A percentile compares a stretch with the other conserved stretches of the same genome.
Evolutionary conservation across 2,113 vertebrate species (phyloP).

Genomic region (Prinia subflava): DNA sequence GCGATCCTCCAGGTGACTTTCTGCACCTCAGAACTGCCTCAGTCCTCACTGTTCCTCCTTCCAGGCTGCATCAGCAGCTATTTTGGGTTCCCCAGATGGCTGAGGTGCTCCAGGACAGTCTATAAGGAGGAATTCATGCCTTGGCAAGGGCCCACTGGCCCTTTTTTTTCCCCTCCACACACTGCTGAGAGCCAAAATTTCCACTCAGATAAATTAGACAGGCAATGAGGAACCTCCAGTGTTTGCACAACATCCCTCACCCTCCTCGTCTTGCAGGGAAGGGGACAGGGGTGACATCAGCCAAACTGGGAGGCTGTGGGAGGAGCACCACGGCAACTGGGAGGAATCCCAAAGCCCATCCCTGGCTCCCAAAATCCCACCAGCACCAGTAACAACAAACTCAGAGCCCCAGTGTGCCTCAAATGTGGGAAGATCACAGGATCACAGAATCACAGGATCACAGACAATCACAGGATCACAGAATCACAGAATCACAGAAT

Average conservation of each 20-base stretch:
- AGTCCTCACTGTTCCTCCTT: not conserved
- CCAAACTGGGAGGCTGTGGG: not conserved
- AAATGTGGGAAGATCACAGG: not conserved
- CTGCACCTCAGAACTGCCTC: not conserved
- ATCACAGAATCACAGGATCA: too few relatives aligned
- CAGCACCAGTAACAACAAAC: accelerated
- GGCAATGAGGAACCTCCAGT: not conserved
- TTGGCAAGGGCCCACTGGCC: not conserved
- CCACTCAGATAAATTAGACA: not conserved
- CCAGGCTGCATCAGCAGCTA: not conserved
- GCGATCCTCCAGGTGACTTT: not conserved
- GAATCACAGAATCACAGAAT: too few relatives aligned
- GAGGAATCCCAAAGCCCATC: not conserved
- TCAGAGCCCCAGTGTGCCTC: not conserved
- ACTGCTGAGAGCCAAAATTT: not conserved
- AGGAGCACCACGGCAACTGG: not conserved
- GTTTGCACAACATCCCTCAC: not conserved
- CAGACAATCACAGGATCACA: too few relatives aligned
- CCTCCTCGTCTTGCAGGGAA: not conserved
- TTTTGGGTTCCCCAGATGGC: not conserved
- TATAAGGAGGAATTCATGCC: not conserved
- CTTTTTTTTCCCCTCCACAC: not conserved
- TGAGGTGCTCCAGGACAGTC: constrained; percentile 1
- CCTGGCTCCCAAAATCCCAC: not conserved
- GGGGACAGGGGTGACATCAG: not conserved